Percentiles rank a stretch among this genome's conserved stretches.
Evolutionary conservation across 2,797 vertebrate species (phyloP).

Genomic region (Poecilia wingei): DNA sequence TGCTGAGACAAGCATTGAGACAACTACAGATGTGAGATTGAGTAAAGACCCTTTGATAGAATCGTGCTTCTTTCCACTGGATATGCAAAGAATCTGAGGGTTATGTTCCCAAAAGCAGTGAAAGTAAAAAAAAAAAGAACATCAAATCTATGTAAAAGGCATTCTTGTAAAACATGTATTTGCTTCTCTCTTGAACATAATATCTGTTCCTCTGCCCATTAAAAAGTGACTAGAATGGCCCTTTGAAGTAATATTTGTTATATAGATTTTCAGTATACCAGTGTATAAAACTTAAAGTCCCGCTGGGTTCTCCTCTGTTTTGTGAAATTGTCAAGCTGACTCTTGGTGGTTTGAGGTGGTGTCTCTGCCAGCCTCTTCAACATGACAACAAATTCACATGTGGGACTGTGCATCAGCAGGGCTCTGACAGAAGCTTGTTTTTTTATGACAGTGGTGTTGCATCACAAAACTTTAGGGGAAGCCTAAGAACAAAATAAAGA

Average conservation of each 20-base stretch:
- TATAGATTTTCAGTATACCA: not conserved
- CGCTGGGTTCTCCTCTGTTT: not conserved
- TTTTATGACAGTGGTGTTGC: constrained; percentile 7
- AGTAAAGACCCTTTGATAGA: not conserved
- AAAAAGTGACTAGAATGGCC: not conserved
- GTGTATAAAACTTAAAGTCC: not conserved
- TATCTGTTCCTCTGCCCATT: not conserved
- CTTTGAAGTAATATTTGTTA: not conserved
- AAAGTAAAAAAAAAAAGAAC: not conserved
- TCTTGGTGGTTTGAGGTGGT: constrained; percentile 5
- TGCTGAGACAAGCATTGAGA: not conserved
- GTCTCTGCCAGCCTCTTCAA: constrained; percentile 5
- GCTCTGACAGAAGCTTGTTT: constrained; percentile 7
- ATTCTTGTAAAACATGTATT: not conserved
- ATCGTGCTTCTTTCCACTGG: not conserved
- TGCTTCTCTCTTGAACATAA: not conserved
- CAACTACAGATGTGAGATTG: not conserved
- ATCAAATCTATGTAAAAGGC: not conserved
- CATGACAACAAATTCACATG: constrained; percentile 8
- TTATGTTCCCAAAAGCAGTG: not conserved
- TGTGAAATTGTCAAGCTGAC: constrained; percentile 2
- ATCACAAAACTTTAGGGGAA: constrained; percentile 7
- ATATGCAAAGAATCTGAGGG: not conserved
- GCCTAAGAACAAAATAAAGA: constrained; percentile 1
- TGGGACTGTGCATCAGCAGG: constrained; percentile 4